Evolutionary conservation across 1,140 invertebrate genomes (phyloP).

Genomic region (Ooceraea biroi): DNA sequence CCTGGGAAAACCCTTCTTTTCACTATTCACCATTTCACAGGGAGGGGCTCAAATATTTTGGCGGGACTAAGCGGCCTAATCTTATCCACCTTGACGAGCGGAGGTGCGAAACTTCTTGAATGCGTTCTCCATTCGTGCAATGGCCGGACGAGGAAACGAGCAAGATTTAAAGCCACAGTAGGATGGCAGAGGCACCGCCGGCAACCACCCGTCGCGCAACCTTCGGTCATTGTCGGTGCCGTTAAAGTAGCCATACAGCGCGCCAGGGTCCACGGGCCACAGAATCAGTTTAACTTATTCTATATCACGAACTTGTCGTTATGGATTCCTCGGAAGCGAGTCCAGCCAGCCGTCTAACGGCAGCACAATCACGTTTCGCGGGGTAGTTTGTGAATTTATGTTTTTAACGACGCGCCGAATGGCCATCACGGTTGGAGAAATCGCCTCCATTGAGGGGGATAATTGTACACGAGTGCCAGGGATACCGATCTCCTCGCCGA

Average conservation of each 20-base stretch:
- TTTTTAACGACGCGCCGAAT: slow-evolving; percentile 73
- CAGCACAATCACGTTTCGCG: slow-evolving; percentile 69
- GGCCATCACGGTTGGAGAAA: neutral
- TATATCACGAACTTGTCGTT: slow-evolving; percentile 81
- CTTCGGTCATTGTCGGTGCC: slow-evolving; percentile 55
- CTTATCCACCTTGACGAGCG: neutral
- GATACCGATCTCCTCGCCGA: slow-evolving; percentile 3
- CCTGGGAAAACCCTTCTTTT: neutral
- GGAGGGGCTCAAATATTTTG: slow-evolving; percentile 8
- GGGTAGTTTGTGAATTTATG: slow-evolving; percentile 78
- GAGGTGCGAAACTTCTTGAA: slow-evolving; percentile 22
- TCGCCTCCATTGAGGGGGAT: slow-evolving; percentile 18
- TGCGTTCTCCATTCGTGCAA: neutral
- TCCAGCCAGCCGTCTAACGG: slow-evolving; percentile 9
- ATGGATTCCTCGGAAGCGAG: slow-evolving; percentile 51
- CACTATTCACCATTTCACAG: neutral
- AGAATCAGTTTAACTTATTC: slow-evolving; percentile 81
- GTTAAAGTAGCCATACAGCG: slow-evolving; percentile 50
- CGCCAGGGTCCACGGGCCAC: neutral
- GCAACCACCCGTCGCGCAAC: slow-evolving; percentile 39
- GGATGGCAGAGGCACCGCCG: slow-evolving; percentile 57
- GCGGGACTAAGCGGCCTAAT: slow-evolving; percentile 3
- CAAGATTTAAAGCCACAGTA: slow-evolving; percentile 52
- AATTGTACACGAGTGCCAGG: neutral
- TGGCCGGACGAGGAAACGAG: neutral